These are phyloP conservation scores for Hypercompe scribonia DNA, from an alignment of 2,888 invertebrate genomes.

Conservation along the genomic window DNA sequence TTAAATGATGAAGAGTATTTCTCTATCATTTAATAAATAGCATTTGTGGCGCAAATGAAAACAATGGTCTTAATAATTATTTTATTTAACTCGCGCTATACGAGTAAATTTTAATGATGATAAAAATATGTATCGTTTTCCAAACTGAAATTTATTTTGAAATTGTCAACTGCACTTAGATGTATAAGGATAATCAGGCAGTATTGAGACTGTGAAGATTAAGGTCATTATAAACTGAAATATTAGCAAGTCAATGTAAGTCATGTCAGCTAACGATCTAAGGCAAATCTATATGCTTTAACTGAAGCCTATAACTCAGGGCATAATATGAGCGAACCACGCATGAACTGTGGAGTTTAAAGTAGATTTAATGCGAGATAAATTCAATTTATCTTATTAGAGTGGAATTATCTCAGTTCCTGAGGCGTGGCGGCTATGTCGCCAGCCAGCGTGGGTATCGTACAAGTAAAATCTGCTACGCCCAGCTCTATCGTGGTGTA, in stretches of 20 bases:
- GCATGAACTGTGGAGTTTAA: conserved; percentile 61
- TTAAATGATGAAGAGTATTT: conserved; percentile 69
- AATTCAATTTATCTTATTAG: conserved; percentile 74
- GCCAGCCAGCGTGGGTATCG: conserved; percentile 64
- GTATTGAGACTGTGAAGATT: conserved; percentile 5
- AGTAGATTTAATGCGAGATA: conserved; percentile 71
- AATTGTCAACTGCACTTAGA: not conserved
- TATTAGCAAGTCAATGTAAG: conserved; percentile 27
- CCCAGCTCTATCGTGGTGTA: conserved; percentile 32
- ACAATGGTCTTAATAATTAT: conserved; percentile 39
- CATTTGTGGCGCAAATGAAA: conserved; percentile 37
- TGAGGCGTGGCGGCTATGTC: conserved; percentile 58
- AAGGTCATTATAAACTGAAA: conserved; percentile 22
- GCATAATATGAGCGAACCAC: conserved; percentile 63
- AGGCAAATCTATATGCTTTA: conserved; percentile 58
- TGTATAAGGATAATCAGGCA: conserved; percentile 5
- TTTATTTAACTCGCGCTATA: not conserved
- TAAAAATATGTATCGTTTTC: not conserved
- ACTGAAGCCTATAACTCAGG: conserved; percentile 56
- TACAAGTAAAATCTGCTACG: conserved; percentile 46
- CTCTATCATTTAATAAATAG: conserved; percentile 58
- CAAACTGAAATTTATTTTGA: not conserved
- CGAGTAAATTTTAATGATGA: not conserved
- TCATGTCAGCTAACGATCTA: conserved; percentile 48
- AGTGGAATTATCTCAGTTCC: conserved; percentile 58